Evolutionary conservation across 1,140 invertebrate genomes (phyloP).

Genomic region (Matsumurasca onukii): DNA sequence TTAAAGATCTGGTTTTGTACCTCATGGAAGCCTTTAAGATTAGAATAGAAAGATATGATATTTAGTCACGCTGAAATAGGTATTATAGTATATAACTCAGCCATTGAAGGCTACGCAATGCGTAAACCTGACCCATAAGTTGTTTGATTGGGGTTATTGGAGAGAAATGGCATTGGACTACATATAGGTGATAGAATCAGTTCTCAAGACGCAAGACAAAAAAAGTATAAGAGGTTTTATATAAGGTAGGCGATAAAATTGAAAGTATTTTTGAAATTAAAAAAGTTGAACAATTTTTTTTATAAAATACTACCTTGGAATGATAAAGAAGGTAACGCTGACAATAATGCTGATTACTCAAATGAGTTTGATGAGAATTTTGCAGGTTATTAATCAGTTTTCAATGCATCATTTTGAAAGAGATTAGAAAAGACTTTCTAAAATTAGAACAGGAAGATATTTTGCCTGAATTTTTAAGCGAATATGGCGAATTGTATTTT

Average conservation of each 20-base stretch:
- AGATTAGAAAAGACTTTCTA: conserved; percentile 6
- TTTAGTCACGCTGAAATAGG: conserved; percentile 5
- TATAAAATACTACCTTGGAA: conserved; percentile 6
- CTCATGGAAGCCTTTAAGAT: neutral
- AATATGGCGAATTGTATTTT: conserved; percentile 6
- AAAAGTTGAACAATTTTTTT: conserved; percentile 7
- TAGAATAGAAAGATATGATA: conserved; percentile 6
- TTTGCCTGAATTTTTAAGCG: conserved; percentile 5
- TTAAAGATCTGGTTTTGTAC: conserved; percentile 6
- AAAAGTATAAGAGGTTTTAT: conserved; percentile 2
- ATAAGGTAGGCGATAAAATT: conserved; percentile 2
- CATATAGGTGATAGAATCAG: conserved; percentile 5
- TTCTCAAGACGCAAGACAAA: conserved; percentile 5
- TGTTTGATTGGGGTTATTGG: conserved; percentile 5
- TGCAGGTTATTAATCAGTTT: conserved; percentile 6
- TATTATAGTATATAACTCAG: conserved; percentile 6
- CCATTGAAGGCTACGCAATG: conserved; percentile 4
- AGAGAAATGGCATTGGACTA: conserved; percentile 5
- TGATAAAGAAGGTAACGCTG: conserved; percentile 2
- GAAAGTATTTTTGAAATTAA: conserved; percentile 7
- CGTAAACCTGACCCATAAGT: conserved; percentile 5
- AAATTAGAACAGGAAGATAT: conserved; percentile 6
- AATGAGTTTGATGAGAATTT: conserved; percentile 6
- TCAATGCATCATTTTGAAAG: conserved; percentile 6
- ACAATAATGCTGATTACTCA: conserved; percentile 6